These are phyloP conservation scores for Chloroclysta siterata DNA, from an alignment of 2,888 invertebrate genomes.

Conservation along the genomic window DNA sequence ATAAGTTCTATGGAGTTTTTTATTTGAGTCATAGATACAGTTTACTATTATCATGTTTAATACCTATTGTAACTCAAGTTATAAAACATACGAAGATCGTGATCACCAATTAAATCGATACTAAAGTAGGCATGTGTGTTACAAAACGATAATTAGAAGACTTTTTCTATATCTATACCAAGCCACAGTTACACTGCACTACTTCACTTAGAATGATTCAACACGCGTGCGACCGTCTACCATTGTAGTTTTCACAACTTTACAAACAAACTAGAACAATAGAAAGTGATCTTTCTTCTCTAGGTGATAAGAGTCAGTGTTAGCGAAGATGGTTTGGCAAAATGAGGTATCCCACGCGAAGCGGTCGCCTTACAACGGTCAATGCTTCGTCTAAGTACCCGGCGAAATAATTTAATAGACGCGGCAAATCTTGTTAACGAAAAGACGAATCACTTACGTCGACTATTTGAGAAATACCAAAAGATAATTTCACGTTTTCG, in stretches of 20 bases:
- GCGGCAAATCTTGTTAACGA: constrained; percentile 14
- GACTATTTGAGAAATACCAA: neutral
- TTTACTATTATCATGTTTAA: no score
- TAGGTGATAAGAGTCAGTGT: constrained; percentile 41
- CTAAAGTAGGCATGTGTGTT: constrained; percentile 26
- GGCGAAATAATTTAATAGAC: constrained; percentile 34
- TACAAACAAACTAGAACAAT: constrained; percentile 10
- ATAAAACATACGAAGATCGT: constrained; percentile 9
- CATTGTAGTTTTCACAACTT: constrained; percentile 62
- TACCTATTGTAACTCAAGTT: neutral
- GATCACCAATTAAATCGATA: constrained; percentile 24
- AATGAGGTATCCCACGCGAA: constrained; percentile 54
- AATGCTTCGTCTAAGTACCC: constrained; percentile 46
- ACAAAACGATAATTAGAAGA: constrained; percentile 38
- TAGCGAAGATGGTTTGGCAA: constrained; percentile 32
- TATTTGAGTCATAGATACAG: no score
- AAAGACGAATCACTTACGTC: constrained; percentile 4
- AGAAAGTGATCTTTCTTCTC: constrained; percentile 47
- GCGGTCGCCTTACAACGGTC: constrained; percentile 57
- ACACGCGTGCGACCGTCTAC: constrained; percentile 66
- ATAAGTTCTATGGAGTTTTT: no score
- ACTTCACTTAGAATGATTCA: constrained; percentile 69
- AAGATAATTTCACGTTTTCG: neutral
- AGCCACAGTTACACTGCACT: constrained; percentile 74
- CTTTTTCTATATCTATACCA: constrained; percentile 40